Conservation (phyloP, 2,113 vertebrate genomes). For the Nycticorax nycticorax region DNA sequence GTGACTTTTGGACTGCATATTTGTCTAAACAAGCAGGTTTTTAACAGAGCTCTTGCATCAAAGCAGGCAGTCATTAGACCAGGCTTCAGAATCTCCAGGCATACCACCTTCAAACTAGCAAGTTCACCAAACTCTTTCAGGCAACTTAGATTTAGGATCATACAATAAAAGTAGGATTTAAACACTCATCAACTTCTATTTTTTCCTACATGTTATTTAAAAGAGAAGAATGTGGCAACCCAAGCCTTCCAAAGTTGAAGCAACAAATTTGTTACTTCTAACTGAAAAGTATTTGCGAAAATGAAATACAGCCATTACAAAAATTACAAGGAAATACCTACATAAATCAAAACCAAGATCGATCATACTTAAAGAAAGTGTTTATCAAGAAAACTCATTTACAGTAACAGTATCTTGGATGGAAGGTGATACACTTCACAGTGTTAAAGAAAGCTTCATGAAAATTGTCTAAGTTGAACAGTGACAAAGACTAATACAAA, state of each 20-base stretch:
- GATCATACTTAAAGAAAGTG: background rate
- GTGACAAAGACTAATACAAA: background rate
- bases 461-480: background rate
- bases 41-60: background rate
- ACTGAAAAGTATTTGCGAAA: background rate
- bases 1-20: accelerated
- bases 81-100: background rate
- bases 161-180: background rate
- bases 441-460: background rate
- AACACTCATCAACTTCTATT: background rate
- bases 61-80: background rate
- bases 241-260: background rate
- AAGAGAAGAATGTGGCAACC: accelerated
- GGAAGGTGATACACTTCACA: background rate
- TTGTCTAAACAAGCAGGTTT: background rate
- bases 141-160: background rate
- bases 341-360: background rate
- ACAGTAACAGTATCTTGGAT: background rate
- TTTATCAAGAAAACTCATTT: background rate
- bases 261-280: background rate
- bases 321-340: background rate
- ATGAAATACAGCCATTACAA: background rate
- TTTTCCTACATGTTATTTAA: background rate
- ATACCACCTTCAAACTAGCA: background rate
- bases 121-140: background rate